A percentile compares a stretch with the other conserved stretches of the same genome.
Evolutionary conservation across 2,797 vertebrate genomes (phyloP).

Genomic region (Thunnus albacares): DNA sequence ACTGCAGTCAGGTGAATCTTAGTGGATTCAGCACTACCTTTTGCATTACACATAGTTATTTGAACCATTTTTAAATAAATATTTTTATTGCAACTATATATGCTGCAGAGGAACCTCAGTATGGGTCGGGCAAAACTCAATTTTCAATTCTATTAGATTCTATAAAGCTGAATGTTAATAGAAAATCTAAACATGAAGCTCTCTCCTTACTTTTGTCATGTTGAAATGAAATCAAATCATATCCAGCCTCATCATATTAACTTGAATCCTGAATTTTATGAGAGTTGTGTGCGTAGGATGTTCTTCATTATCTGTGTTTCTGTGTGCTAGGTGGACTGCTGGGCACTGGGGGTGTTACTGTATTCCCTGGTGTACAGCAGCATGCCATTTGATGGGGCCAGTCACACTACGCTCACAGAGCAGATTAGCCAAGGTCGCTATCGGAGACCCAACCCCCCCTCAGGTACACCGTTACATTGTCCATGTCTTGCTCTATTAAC

Average conservation of each 20-base stretch:
- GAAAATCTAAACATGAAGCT: background rate
- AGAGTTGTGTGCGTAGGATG: background rate
- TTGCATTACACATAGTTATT: no score
- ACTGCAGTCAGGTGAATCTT: no score
- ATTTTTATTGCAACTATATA: background rate
- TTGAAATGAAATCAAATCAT: background rate
- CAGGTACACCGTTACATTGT: slow-evolving; percentile 76
- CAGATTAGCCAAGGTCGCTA: slow-evolving; percentile 88
- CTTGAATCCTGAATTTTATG: background rate
- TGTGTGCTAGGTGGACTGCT: slow-evolving; percentile 88
- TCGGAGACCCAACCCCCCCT: slow-evolving; percentile 86
- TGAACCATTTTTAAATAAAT: no score
- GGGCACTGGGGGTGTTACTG: slow-evolving; percentile 89
- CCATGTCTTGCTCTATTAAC: background rate
- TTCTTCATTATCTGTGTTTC: slow-evolving; percentile 14
- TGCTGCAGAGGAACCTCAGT: background rate
- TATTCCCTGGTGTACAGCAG: slow-evolving; percentile 89
- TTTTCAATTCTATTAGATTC: background rate
- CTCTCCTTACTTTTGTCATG: background rate
- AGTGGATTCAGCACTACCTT: no score
- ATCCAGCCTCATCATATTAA: background rate
- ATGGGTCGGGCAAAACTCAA: background rate
- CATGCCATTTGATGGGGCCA: slow-evolving; percentile 90
- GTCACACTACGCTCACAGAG: slow-evolving; percentile 83
- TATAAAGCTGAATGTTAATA: background rate